Base-by-base conservation (phyloP, 2,113 vertebrate genomes). In the Terrapene triunguis region DNA sequence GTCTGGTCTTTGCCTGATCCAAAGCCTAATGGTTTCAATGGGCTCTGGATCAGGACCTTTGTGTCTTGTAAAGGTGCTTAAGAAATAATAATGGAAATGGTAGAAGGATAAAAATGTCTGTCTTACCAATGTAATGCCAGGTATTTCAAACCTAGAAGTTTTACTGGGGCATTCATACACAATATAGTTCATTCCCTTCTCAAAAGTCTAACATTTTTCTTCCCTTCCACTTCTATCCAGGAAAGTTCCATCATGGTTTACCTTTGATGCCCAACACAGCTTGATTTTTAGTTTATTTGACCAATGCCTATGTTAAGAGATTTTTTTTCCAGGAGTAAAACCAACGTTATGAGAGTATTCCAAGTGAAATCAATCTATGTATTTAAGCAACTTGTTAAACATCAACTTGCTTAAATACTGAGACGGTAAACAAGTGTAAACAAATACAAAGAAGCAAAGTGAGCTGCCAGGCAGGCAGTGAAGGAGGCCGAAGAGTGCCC, bases 21-120 rank as follows among this genome's bases (percentile, higher is more conserved):
- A 80, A 82, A 91, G 48, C 7, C 29, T 50, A 57, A 0, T 65
- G 11, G 14, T 65, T 65, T 65, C 32, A 69, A 69, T n/a, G 35
- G 62, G 32, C 35, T 69, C 17, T 42, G 7, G 89, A 94, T 83
- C 65, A 85, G 14, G 38, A 19, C 22, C 19, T 81, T 96, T 91
- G 21, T 54, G 87, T 92, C 90, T 90, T 87, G 50, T 16, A 85
- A 92, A 93, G 65, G 85, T 62, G 79, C 87, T 69, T 85, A 95
- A 83, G 92, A 94, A 92, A 95, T 74, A 89, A 79, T 83, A 94
- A 94, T 80, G 76, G 80, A 92, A 95, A 93, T 35, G 82, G 76
- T 82, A 96, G 88, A 94, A 42, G 27, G 10, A 91, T 80, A 32
- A 94, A 69, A 95, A 78, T 87, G 87, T n/a, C 81, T 95, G 10